Evolutionary conservation across 1,140 invertebrate species (phyloP).

Genomic region (Micrasema minimum): DNA sequence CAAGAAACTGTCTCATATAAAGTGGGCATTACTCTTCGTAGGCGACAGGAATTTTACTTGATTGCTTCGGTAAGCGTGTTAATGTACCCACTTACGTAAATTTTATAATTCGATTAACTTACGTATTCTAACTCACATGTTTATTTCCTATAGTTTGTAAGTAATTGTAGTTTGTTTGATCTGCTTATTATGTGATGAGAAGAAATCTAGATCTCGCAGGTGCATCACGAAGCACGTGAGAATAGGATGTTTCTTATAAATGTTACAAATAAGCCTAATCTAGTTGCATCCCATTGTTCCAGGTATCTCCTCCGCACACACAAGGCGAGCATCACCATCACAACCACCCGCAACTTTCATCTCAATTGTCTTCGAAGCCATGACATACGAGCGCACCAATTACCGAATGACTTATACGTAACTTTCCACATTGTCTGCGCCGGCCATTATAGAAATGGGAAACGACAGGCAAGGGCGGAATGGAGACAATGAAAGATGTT

Average conservation of each 20-base stretch:
- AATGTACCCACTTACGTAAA: too few relatives aligned
- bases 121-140: too few relatives aligned
- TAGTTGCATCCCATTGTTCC: constrained; percentile 38
- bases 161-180: too few relatives aligned
- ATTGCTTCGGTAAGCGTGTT: too few relatives aligned
- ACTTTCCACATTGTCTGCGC: constrained; percentile 49
- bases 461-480: constrained; percentile 26
- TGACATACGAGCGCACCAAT: constrained; percentile 49
- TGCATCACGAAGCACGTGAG: constrained; percentile 15
- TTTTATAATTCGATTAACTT: too few relatives aligned
- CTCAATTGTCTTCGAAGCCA: constrained; percentile 46
- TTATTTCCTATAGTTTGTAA: too few relatives aligned
- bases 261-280: not conserved
- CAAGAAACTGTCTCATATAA: too few relatives aligned
- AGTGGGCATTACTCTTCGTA: too few relatives aligned
- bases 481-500: not conserved
- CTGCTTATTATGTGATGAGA: too few relatives aligned
- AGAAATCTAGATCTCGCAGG: too few relatives aligned
- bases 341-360: constrained; percentile 47
- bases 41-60: too few relatives aligned
- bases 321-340: constrained; percentile 21
- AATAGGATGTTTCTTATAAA: constrained; percentile 16
- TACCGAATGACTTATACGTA: constrained; percentile 41
- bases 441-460: constrained; percentile 27
- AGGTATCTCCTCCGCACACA: constrained; percentile 13